Conservation (phyloP, 2,113 vertebrate species). For the Potamarius usumacintae region DNA sequence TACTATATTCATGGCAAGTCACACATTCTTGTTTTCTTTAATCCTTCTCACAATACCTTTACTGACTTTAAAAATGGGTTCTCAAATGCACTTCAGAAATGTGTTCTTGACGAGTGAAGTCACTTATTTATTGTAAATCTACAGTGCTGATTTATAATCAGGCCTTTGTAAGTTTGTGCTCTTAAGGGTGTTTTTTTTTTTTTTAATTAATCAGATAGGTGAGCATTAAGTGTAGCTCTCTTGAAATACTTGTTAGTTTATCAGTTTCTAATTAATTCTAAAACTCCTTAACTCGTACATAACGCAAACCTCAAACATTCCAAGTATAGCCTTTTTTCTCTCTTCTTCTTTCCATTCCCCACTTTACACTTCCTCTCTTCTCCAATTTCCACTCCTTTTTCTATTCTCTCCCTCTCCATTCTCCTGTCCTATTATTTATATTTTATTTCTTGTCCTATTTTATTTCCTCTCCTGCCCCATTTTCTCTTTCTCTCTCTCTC, state of each 20-base stretch:
- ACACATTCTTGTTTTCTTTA: conserved; percentile 11
- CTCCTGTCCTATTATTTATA: conserved; percentile 22
- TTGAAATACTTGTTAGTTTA: conserved; percentile 50
- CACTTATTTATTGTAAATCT: neutral
- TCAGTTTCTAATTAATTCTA: conserved; percentile 71
- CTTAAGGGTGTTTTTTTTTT: neutral
- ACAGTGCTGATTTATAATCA: neutral
- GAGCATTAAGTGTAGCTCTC: neutral
- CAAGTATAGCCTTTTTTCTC: conserved; percentile 74
- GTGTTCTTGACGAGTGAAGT: neutral
- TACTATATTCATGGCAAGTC: neutral
- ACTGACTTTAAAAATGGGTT: conserved; percentile 1
- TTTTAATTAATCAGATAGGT: neutral
- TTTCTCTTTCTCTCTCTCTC: neutral
- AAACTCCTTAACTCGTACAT: conserved; percentile 68
- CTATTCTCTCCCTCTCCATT: neutral
- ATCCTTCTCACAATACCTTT: conserved; percentile 1
- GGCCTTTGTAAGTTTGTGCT: neutral
- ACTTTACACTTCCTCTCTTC: conserved; percentile 41
- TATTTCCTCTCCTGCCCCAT: conserved; percentile 58
- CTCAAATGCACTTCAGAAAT: neutral
- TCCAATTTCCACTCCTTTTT: conserved; percentile 44
- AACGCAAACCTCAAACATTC: conserved; percentile 73
- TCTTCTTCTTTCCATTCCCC: conserved; percentile 55
- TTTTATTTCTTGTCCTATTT: conserved; percentile 52